Percentiles rank a stretch among this genome's conserved stretches.
phyloP scores from a whole-genome alignment of 2,797 vertebrate species.

The Eremophila alpestris region DNA sequence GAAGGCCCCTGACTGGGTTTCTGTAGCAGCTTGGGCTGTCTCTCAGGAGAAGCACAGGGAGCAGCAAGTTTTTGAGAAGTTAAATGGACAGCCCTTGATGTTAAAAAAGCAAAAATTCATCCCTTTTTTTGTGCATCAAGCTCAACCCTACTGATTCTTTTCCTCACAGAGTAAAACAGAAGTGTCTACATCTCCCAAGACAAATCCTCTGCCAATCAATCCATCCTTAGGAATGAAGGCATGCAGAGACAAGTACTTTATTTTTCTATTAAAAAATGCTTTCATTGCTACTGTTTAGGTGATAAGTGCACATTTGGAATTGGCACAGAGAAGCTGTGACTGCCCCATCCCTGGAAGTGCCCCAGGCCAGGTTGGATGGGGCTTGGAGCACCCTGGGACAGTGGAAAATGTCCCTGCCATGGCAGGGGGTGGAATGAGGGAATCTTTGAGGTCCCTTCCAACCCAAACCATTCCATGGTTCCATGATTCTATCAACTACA shows the following conservation, averaged over 20 bases:
- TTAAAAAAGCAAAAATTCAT: neutral
- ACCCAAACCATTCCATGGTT: neutral
- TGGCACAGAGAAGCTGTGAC: neutral
- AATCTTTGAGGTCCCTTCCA: neutral
- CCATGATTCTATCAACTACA: neutral
- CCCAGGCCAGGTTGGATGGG: rapidly evolving
- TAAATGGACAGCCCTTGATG: rapidly evolving
- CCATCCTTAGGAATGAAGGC: neutral
- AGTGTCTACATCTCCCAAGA: neutral
- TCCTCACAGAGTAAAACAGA: neutral
- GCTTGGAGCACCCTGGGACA: rapidly evolving
- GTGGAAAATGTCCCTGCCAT: neutral
- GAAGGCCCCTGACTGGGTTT: neutral
- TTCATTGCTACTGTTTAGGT: neutral
- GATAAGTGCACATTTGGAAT: neutral
- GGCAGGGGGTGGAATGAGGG: neutral
- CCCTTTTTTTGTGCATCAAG: neutral
- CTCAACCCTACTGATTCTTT: rapidly evolving
- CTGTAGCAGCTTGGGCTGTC: neutral
- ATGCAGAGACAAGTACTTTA: neutral
- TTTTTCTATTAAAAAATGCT: neutral
- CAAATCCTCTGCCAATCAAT: neutral
- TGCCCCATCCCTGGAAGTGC: neutral
- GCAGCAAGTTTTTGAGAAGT: neutral
- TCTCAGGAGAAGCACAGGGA: neutral